These are phyloP conservation scores for Euwallacea similis DNA, from an alignment of 1,140 invertebrate genomes.

Conservation along the genomic window DNA sequence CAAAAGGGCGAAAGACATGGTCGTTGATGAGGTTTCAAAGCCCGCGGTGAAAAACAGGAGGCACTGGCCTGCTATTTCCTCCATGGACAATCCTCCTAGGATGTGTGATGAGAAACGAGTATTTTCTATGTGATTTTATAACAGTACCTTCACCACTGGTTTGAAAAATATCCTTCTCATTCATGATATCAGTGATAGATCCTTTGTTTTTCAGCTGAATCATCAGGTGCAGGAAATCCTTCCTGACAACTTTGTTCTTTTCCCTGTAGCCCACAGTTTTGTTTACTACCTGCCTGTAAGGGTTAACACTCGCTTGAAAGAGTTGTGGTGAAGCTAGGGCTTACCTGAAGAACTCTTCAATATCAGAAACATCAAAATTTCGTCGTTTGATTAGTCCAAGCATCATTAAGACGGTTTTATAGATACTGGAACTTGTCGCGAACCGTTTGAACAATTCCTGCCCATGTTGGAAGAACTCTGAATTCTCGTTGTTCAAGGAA, in stretches of 20 bases:
- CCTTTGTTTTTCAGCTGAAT: slow-evolving; percentile 21
- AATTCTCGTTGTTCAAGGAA: slow-evolving; percentile 15
- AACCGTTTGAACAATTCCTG: slow-evolving; percentile 8
- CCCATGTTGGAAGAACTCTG: slow-evolving; percentile 17
- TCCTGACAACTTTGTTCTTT: slow-evolving; percentile 16
- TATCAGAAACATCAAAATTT: not conserved
- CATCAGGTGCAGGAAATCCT: slow-evolving; percentile 19
- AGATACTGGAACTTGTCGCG: not conserved
- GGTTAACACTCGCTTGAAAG: not conserved
- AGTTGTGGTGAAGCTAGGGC: not conserved
- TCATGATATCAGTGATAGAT: slow-evolving; percentile 12
- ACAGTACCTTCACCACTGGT: slow-evolving; percentile 4
- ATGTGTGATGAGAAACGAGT: too few relatives aligned
- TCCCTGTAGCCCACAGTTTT: slow-evolving; percentile 12
- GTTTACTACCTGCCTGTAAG: slow-evolving; percentile 7
- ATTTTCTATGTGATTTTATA: not conserved
- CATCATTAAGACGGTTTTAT: not conserved
- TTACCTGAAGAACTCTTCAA: slow-evolving; percentile 29
- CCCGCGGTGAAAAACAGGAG: slow-evolving; percentile 68
- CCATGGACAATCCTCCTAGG: too few relatives aligned
- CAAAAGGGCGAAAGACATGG: slow-evolving; percentile 61
- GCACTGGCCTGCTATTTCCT: slow-evolving; percentile 59
- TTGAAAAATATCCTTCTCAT: slow-evolving; percentile 17
- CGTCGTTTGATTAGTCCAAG: not conserved
- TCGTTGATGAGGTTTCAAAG: slow-evolving; percentile 68